Evolutionary conservation across 2,888 invertebrate genomes (phyloP), one percentile per base, ranked within the genome.

Genomic region (Napeogenes inachia): DNA sequence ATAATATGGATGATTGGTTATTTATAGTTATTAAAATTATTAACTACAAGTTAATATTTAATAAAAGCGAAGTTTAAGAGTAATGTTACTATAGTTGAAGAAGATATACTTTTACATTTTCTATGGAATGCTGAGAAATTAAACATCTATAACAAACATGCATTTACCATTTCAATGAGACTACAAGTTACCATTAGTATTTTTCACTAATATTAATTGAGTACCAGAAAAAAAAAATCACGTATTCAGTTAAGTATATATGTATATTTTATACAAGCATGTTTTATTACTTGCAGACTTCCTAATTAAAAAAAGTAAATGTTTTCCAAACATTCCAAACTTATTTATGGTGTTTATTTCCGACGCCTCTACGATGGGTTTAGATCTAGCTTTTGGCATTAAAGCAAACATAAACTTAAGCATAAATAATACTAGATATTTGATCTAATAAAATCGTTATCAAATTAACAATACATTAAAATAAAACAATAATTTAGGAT

Each of bases 381-480:
- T 74, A 78, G 73, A 76, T 77, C 78, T 79, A 80, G 73, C 75
- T 79, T 82, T 84, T 83, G 80, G 81, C 81, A 71, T 80, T 81
- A 82, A 80, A 81, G 50, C 50, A 50, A 30, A 10, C 8, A 30
- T 30, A 47, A 47, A 21, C 47, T 47, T 47, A 47, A 47, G 21
- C n/a, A 47, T 47, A 50, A 50, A 8, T 30, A 50, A 30, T 30
- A 12, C 8, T 10, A 47, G 3, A 47, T 47, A 47, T 47, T 47
- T 47, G 6, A 50, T 10, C 50, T 50, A 50, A 30, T 50, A 50
- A 50, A 50, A 50, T 50, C 30, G 30, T 73, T 73, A 64, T 66
- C 68, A 72, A 68, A 71, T 62, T 69, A 64, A 46, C 65, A 35
- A 35, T 35, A 35, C 35, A 70, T 60, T 33, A 30, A 30, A 10